Evolutionary conservation across 1,140 invertebrate genomes (phyloP), one percentile per base, ranked within the genome.

Genomic region (Dufourea novaeangliae): DNA sequence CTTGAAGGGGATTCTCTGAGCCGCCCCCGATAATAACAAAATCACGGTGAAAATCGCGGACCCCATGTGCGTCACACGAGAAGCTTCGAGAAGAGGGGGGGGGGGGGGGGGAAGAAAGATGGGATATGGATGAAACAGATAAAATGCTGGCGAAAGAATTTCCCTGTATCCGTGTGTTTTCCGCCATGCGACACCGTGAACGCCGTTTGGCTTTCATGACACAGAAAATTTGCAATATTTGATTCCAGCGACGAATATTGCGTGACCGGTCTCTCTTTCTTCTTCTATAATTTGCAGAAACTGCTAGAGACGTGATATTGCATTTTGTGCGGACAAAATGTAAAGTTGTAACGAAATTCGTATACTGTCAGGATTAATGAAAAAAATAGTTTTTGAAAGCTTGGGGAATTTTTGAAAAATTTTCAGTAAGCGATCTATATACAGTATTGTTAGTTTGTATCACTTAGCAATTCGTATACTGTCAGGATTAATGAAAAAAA

Each of bases 1-100:
- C 61, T 78, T 20, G 52, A 83, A 66, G 34, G 32, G 76, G 46
- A 73, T 82, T 73, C 17, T 50, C 57, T n/a, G 17, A n/a, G n/a
- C n/a, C n/a, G n/a, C n/a, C 8, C 14, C n/a, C 46, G 22, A 41
- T 66, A 44, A 76, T 72, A 27, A 37, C 50, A 25, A 37, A 62
- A 66, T 66, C 34, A 39, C 44, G 61, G 27, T 34, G 37, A 61
- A 54, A 72, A 78, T 54, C 29, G 29, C 7, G 11, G 20, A 27
- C 25, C 14, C 8, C 34, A 17, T 17, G 25, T 14, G 25, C 14
- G 1, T 17, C 3, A 0, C 14, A 50, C 10, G 29, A 8, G 5
- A n/a, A 8, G n/a, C 4, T 17, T 12, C 6, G 20, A 27, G 17
- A 20, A n/a, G 22, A 56, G 25, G n/a, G 37, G n/a, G 1, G 12